A percentile compares a stretch with the other conserved stretches of the same genome.
Conservation (phyloP, 2,113 vertebrate genomes). For the Columba livia region DNA sequence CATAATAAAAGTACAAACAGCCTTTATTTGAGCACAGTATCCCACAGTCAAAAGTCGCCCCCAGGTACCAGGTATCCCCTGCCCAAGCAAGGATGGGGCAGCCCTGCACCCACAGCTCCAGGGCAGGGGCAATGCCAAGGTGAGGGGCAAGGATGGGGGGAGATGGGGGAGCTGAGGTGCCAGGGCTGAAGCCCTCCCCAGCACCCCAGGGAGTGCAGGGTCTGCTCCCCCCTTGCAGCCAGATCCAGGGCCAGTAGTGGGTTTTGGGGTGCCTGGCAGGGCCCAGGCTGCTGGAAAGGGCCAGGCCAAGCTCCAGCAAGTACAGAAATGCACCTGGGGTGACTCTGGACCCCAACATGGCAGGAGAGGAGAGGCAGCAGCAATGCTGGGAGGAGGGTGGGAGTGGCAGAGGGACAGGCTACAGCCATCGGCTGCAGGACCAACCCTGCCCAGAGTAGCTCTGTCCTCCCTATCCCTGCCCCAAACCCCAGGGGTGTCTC, state of each 20-base stretch:
- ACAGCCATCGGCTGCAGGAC: neutral
- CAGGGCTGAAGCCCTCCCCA: neutral
- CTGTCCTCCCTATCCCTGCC: neutral
- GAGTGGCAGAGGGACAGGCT: neutral
- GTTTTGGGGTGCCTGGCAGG: neutral
- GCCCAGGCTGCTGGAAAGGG: neutral
- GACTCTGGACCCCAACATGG: neutral
- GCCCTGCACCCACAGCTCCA: neutral
- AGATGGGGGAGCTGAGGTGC: neutral
- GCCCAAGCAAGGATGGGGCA: neutral
- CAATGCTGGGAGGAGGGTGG: neutral
- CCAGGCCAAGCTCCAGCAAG: neutral
- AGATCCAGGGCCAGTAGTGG: neutral
- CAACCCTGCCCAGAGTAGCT: neutral
- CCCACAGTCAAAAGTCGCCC: neutral
- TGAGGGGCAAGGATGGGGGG: neutral
- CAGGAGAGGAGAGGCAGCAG: neutral
- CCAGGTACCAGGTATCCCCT: neutral
- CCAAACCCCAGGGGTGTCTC: neutral
- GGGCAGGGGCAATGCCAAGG: neutral
- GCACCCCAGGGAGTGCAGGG: neutral
- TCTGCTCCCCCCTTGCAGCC: neutral
- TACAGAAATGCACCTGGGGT: neutral
- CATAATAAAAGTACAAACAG: constrained; percentile 54
- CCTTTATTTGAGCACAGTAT: constrained; percentile 49